Evolutionary conservation across 2,113 vertebrate genomes (phyloP).

Genomic region (Dromaius novaehollandiae): DNA sequence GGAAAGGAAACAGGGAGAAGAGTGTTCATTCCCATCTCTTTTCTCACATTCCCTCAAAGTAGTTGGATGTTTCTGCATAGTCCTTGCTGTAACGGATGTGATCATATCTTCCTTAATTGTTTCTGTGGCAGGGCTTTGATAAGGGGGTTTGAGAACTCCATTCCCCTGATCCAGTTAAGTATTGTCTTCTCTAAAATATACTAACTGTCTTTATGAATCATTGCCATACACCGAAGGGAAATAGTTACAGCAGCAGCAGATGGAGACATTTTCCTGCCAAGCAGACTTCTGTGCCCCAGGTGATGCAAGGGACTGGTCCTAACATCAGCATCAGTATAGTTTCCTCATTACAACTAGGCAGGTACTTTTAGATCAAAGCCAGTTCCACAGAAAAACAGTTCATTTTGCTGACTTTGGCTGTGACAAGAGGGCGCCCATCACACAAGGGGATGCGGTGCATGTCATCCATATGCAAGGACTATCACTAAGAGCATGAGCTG

Average conservation of each 20-base stretch:
- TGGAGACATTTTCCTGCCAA: conserved; percentile 6
- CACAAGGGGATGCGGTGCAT: background rate
- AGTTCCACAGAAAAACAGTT: background rate
- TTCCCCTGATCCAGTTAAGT: background rate
- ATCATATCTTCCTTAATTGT: background rate
- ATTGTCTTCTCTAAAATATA: background rate
- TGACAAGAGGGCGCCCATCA: background rate
- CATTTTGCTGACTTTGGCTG: background rate
- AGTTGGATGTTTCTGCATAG: background rate
- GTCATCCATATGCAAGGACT: background rate
- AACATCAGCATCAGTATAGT: background rate
- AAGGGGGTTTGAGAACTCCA: background rate
- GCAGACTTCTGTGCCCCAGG: background rate
- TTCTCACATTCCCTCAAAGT: background rate
- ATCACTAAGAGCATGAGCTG: background rate
- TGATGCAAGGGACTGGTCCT: background rate
- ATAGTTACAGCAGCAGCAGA: conserved; percentile 1
- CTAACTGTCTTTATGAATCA: background rate
- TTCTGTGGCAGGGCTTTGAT: background rate
- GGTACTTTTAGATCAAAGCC: background rate
- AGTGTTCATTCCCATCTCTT: background rate
- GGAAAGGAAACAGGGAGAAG: background rate
- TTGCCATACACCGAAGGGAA: background rate
- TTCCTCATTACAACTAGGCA: background rate
- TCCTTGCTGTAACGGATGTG: background rate